These are phyloP conservation scores for Conus betulinus DNA, from an alignment of 1,140 invertebrate genomes.

Conservation along the genomic window DNA sequence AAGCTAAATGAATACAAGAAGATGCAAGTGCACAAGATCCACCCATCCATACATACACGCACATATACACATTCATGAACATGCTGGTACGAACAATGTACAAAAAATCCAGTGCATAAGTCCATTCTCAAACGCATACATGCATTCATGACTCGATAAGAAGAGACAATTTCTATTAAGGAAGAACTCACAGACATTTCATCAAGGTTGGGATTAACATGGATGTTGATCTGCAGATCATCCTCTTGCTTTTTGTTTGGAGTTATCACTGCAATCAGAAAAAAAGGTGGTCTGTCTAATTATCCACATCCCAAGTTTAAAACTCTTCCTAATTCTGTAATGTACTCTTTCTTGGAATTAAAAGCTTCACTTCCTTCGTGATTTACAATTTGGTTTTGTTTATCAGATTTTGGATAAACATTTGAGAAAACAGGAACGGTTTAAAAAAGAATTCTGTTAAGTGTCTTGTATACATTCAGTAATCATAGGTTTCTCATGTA, in stretches of 20 bases:
- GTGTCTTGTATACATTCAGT: no score
- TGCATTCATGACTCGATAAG: not conserved
- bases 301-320: not conserved
- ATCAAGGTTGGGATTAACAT: conserved; percentile 63
- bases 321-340: no score
- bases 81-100: not conserved
- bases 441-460: no score
- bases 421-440: no score
- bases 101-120: no score
- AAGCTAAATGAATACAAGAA: conserved; percentile 4
- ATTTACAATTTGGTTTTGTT: no score
- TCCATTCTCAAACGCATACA: not conserved
- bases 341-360: no score
- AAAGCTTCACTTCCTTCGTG: no score
- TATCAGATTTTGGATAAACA: no score
- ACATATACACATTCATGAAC: not conserved
- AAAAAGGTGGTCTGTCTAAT: not conserved
- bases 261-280: conserved; percentile 60
- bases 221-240: conserved; percentile 61
- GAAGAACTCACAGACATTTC: conserved; percentile 64
- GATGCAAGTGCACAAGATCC: not conserved
- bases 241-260: conserved; percentile 67
- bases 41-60: not conserved
- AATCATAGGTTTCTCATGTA: no score
- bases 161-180: not conserved